Evolutionary conservation across 2,113 vertebrate genomes (phyloP).

Genomic region (Elachura formosa): DNA sequence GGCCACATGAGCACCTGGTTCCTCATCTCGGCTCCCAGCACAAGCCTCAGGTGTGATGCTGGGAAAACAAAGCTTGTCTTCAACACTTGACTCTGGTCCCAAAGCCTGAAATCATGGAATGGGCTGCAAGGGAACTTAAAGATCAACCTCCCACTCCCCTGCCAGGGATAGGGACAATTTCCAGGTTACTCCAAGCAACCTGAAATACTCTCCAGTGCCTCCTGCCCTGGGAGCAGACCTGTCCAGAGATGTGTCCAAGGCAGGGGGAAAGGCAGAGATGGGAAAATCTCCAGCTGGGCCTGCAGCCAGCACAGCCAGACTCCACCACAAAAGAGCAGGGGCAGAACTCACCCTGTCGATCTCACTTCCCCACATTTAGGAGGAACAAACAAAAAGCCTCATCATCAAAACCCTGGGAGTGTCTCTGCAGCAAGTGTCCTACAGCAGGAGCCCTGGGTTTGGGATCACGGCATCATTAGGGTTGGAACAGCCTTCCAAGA

Average conservation of each 20-base stretch:
- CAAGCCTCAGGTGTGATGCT: neutral
- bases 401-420: neutral
- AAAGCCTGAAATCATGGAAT: neutral
- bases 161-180: neutral
- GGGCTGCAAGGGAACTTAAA: neutral
- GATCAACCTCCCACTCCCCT: neutral
- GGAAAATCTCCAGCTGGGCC: neutral
- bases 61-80: neutral
- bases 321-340: neutral
- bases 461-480: neutral
- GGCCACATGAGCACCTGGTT: neutral
- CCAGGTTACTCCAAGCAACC: neutral
- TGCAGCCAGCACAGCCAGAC: neutral
- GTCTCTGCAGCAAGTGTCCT: neutral
- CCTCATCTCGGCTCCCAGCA: neutral
- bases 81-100: neutral
- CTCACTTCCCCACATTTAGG: neutral
- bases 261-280: neutral
- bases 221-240: neutral
- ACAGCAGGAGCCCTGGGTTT: neutral
- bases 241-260: neutral
- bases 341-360: neutral
- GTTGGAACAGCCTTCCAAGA: neutral
- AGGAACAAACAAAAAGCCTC: conserved; percentile 21
- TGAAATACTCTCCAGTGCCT: neutral